A percentile compares a stretch with the other conserved stretches of the same genome.
Conservation (phyloP, 2,888 invertebrate genomes). For the Xylophagus ater region DNA sequence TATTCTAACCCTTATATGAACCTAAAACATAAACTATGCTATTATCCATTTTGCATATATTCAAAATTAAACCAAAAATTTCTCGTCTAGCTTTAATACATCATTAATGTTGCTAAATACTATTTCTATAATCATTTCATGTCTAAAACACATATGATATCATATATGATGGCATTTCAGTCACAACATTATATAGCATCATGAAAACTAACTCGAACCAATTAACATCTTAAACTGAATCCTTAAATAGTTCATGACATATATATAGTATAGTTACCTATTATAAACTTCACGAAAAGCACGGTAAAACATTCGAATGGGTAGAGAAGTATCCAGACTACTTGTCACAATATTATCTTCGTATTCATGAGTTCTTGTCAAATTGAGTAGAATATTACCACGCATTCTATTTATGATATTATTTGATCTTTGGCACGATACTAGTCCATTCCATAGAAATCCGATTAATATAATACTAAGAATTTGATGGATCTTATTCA, state of each 20-base stretch:
- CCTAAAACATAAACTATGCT: too few relatives aligned
- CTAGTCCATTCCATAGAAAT: too few relatives aligned
- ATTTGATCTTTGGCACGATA: background rate
- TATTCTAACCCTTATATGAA: too few relatives aligned
- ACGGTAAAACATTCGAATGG: slow-evolving; percentile 19
- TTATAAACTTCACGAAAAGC: slow-evolving; percentile 20
- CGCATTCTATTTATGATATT: slow-evolving; percentile 17
- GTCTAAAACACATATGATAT: background rate
- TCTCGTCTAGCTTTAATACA: too few relatives aligned
- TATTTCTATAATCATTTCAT: slow-evolving; percentile 7
- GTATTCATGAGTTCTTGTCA: slow-evolving; percentile 19
- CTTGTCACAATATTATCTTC: slow-evolving; percentile 22
- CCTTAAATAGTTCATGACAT: slow-evolving; percentile 1
- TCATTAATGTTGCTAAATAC: slow-evolving; percentile 4
- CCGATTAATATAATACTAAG: too few relatives aligned
- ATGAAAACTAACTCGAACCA: background rate
- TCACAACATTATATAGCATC: slow-evolving; percentile 1
- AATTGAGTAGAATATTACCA: slow-evolving; percentile 21
- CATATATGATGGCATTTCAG: background rate
- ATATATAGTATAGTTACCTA: slow-evolving; percentile 11
- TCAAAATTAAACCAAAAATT: too few relatives aligned
- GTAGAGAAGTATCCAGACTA: slow-evolving; percentile 19
- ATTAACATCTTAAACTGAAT: slow-evolving; percentile 3
- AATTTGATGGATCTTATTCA: too few relatives aligned
- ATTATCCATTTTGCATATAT: too few relatives aligned